Conservation (phyloP, 2,888 invertebrate species). For the Palloptera scutellata region DNA sequence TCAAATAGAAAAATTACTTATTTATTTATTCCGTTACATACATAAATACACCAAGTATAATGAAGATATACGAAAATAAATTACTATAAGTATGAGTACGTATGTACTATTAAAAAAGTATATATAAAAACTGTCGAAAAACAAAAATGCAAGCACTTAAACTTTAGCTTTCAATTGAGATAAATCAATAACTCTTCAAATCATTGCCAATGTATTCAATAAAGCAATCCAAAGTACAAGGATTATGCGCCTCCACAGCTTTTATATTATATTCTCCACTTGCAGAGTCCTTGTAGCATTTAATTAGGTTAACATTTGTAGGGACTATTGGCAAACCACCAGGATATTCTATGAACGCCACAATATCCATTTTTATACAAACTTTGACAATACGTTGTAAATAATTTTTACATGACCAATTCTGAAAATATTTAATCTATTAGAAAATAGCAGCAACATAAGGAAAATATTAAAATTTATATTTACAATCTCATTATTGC, state of each 20-base stretch:
- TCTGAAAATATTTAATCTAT: slow-evolving; percentile 12
- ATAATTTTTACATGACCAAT: slow-evolving; percentile 26
- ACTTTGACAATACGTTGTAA: slow-evolving; percentile 32
- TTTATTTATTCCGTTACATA: too few relatives aligned
- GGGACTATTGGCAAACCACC: slow-evolving; percentile 27
- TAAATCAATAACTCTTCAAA: slow-evolving; percentile 1
- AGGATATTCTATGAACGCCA: slow-evolving; percentile 26
- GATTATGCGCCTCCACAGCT: neutral
- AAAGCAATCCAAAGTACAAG: neutral
- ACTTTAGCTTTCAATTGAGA: too few relatives aligned
- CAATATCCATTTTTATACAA: slow-evolving; percentile 26
- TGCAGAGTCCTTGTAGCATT: slow-evolving; percentile 19
- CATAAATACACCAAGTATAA: too few relatives aligned
- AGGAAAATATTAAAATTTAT: too few relatives aligned
- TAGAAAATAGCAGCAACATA: too few relatives aligned
- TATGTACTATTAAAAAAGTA: too few relatives aligned
- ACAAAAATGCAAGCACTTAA: too few relatives aligned
- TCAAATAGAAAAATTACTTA: too few relatives aligned
- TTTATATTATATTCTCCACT: slow-evolving; percentile 18
- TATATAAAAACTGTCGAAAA: too few relatives aligned
- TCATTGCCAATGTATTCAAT: slow-evolving; percentile 9
- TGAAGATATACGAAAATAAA: too few relatives aligned
- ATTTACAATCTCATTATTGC: too few relatives aligned
- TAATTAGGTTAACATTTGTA: slow-evolving; percentile 24
- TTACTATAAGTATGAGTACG: too few relatives aligned